phyloP scores from a whole-genome alignment of 2,113 vertebrate genomes.

The Gavialis gangeticus region DNA sequence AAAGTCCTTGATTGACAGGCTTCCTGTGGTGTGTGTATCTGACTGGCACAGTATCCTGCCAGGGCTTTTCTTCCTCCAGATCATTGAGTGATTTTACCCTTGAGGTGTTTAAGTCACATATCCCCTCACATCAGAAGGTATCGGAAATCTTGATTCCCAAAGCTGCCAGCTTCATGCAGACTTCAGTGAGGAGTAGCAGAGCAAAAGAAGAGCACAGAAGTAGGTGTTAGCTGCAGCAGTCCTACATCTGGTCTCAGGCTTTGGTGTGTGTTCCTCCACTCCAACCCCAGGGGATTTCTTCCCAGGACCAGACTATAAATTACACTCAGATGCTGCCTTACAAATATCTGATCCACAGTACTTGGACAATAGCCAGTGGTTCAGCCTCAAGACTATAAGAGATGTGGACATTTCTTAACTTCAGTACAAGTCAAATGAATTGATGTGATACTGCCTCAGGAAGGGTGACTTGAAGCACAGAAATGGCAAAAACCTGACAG shows the following conservation, averaged over 20 bases:
- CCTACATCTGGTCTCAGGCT: neutral
- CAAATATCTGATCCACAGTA: neutral
- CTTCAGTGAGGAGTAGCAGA: neutral
- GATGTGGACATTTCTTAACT: neutral
- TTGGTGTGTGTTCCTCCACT: rapidly evolving
- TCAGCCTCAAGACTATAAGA: neutral
- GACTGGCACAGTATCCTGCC: neutral
- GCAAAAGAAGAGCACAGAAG: rapidly evolving
- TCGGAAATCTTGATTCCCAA: neutral
- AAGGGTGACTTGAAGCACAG: rapidly evolving
- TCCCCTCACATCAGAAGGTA: neutral
- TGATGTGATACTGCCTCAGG: rapidly evolving
- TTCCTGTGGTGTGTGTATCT: neutral
- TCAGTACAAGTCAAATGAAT: neutral
- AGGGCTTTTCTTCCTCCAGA: neutral
- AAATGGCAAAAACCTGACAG: neutral
- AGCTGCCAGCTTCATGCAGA: neutral
- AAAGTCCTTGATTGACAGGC: constrained; percentile 30
- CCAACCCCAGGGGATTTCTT: neutral
- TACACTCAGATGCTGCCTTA: neutral
- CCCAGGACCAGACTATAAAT: neutral
- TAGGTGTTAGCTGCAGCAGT: neutral
- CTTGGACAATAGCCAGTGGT: neutral
- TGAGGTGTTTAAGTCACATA: neutral
- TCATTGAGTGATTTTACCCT: neutral